These are phyloP conservation scores for Baronia brevicornis DNA, from an alignment of 2,888 invertebrate genomes.

Conservation along the genomic window DNA sequence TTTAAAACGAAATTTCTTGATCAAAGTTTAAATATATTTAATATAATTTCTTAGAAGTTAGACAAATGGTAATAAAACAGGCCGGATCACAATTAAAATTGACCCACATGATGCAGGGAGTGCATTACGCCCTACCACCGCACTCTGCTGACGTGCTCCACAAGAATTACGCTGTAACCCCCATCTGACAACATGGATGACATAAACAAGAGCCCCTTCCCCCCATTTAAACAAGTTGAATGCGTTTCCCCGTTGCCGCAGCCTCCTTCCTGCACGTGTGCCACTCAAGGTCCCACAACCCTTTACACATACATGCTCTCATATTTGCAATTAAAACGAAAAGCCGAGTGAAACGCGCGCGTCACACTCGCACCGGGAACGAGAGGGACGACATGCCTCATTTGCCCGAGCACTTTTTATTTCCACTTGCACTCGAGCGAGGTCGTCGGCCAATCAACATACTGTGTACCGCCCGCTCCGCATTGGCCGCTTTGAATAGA, in stretches of 20 bases:
- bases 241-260: slow-evolving; percentile 49
- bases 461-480: slow-evolving; percentile 58
- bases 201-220: slow-evolving; percentile 50
- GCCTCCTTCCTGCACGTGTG: slow-evolving; percentile 56
- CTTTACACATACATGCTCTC: slow-evolving; percentile 71
- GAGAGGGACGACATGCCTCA: slow-evolving; percentile 61
- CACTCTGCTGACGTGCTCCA: slow-evolving; percentile 18
- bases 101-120: slow-evolving; percentile 31
- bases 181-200: slow-evolving; percentile 43
- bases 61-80: too few species aligned
- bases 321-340: slow-evolving; percentile 73
- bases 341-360: slow-evolving; percentile 50
- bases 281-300: slow-evolving; percentile 71
- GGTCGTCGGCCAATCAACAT: slow-evolving; percentile 75
- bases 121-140: slow-evolving; percentile 20
- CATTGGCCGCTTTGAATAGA: slow-evolving; percentile 73
- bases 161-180: slow-evolving; percentile 25
- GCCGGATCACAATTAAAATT: slow-evolving; percentile 18
- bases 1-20: too few species aligned
- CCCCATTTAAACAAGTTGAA: slow-evolving; percentile 62
- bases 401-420: slow-evolving; percentile 72
- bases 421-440: slow-evolving; percentile 64
- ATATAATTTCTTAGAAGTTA: slow-evolving; percentile 22
- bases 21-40: too few species aligned
- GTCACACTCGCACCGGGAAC: slow-evolving; percentile 33